Percentiles rank a stretch among this genome's conserved stretches.
Conservation (phyloP, 2,888 invertebrate genomes). For the Aphidius colemani region DNA sequence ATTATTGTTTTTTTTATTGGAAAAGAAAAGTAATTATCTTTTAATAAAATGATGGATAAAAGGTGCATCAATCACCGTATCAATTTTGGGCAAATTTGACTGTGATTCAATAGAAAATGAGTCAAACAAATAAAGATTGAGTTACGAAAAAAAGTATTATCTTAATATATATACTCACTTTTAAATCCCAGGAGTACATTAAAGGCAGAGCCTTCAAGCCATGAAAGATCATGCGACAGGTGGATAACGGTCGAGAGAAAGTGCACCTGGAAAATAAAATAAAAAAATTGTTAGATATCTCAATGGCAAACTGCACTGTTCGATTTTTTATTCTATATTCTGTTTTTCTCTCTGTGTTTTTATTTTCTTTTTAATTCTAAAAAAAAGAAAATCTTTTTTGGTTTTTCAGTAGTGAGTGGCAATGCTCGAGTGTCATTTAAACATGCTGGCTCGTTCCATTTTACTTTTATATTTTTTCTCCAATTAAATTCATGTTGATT, state of each 20-base stretch:
- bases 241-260: conserved; percentile 19
- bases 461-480: background rate
- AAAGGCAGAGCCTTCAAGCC: conserved; percentile 24
- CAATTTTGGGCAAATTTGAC: no score
- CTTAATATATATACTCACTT: conserved; percentile 6
- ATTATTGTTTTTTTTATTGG: no score
- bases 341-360: no score
- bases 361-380: background rate
- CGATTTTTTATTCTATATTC: background rate
- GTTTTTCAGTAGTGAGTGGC: no score
- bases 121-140: conserved; percentile 11
- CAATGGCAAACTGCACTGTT: conserved; percentile 1
- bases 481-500: background rate
- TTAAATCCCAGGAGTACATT: conserved; percentile 29
- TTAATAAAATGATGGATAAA: no score
- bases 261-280: conserved; percentile 6
- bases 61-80: no score
- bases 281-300: conserved; percentile 16
- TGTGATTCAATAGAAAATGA: background rate
- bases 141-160: background rate
- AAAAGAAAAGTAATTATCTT: no score
- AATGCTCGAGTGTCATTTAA: background rate
- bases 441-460: background rate
- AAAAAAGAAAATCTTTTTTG: background rate
- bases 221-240: conserved; percentile 30